Conservation (phyloP, 2,888 invertebrate genomes). For the Microctonus brassicae region DNA sequence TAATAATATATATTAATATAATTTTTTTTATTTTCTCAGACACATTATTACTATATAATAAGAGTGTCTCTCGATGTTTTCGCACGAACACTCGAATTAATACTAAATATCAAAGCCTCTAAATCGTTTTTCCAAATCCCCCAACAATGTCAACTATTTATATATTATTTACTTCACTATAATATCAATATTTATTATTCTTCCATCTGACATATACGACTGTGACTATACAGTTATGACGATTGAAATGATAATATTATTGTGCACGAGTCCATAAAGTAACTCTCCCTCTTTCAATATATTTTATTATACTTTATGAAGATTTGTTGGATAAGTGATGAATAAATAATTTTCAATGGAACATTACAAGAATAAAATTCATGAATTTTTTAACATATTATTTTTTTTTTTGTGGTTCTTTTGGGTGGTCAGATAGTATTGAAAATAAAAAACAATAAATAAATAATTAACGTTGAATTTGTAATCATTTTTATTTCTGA, state of each 20-base stretch:
- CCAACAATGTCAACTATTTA: neutral
- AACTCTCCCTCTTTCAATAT: neutral
- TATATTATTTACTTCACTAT: no score
- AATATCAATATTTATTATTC: no score
- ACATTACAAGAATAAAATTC: neutral
- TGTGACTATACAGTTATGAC: neutral
- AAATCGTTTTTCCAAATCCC: neutral
- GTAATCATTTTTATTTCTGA: neutral
- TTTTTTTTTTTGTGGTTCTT: neutral
- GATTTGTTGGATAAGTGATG: conserved; percentile 8
- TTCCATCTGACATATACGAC: neutral
- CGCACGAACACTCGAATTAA: neutral
- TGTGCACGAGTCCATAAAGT: conserved; percentile 11
- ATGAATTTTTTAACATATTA: conserved; percentile 26
- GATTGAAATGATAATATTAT: conserved; percentile 28
- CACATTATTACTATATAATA: no score
- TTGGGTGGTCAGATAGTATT: neutral
- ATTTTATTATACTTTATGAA: neutral
- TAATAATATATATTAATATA: no score
- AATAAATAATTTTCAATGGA: conserved; percentile 17
- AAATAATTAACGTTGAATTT: no score
- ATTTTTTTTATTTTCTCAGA: no score
- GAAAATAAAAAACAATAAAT: no score
- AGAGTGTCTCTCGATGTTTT: no score
- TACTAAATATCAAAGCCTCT: no score